phyloP scores from a whole-genome alignment of 35 echinoderm and acorn worm species.

The Heliocidaris erythrogramma region DNA sequence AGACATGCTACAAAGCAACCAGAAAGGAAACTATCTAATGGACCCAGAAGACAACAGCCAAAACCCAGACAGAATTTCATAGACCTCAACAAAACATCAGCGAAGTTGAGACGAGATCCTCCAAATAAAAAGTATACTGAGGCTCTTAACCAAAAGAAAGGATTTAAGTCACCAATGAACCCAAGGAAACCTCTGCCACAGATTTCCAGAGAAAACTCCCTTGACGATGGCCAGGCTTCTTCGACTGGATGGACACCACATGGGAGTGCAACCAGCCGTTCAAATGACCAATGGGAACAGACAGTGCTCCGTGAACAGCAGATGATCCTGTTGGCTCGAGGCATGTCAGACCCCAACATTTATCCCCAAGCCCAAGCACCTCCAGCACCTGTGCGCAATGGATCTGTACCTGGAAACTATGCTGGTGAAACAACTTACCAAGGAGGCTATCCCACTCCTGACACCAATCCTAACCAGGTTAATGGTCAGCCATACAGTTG shows the following conservation, averaged over 20 bases:
- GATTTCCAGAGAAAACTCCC: conserved; percentile 80
- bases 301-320: conserved; percentile 70
- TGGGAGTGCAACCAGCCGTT: conserved; percentile 50
- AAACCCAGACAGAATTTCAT: conserved; percentile 82
- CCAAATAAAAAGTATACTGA: conserved; percentile 54
- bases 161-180: conserved; percentile 53
- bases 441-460: background rate
- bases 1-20: background rate
- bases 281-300: conserved; percentile 66
- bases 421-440: background rate
- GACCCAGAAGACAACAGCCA: conserved; percentile 21
- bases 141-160: conserved; percentile 37
- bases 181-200: conserved; percentile 72
- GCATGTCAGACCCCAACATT: conserved; percentile 78
- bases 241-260: conserved; percentile 47
- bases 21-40: conserved; percentile 12
- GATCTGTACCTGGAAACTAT: conserved; percentile 31
- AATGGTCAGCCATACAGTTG: conserved; percentile 72
- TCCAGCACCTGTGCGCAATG: conserved; percentile 25
- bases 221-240: conserved; percentile 24
- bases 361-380: conserved; percentile 26
- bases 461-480: conserved; percentile 3
- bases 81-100: conserved; percentile 67
- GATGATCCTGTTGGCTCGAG: conserved; percentile 54
- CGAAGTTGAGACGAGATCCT: conserved; percentile 48